Evolutionary conservation across 2,113 vertebrate species (phyloP).

Genomic region (Equus quagga): DNA sequence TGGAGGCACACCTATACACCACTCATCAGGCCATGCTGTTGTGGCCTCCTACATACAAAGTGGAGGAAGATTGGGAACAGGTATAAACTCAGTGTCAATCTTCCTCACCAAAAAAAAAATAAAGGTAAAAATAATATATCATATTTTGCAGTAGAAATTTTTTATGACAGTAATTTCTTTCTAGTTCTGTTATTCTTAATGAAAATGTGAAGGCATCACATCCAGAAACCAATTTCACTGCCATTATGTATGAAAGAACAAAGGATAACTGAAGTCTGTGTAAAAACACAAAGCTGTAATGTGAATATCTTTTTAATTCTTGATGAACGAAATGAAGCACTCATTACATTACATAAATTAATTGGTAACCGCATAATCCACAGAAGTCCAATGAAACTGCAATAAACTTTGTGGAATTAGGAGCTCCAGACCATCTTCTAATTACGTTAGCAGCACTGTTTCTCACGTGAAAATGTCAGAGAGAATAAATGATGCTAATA

Average conservation of each 20-base stretch:
- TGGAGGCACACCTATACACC: too few species aligned
- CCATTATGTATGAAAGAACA: neutral
- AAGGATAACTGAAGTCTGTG: neutral
- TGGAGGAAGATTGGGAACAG: too few species aligned
- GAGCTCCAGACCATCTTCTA: neutral
- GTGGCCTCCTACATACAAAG: too few species aligned
- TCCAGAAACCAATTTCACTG: conserved; percentile 43
- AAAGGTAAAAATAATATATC: conserved; percentile 14
- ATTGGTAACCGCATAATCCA: conserved; percentile 63
- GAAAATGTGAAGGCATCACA: conserved; percentile 37
- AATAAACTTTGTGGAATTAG: conserved; percentile 72
- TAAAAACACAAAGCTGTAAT: conserved; percentile 51
- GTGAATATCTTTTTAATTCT: conserved; percentile 16
- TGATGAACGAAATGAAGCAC: conserved; percentile 39
- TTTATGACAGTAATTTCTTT: conserved; percentile 50
- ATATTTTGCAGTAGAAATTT: conserved; percentile 15
- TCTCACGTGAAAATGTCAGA: conserved; percentile 53
- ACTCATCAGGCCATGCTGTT: too few species aligned
- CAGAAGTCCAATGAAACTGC: conserved; percentile 64
- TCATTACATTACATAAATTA: conserved; percentile 69
- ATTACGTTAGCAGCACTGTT: conserved; percentile 35
- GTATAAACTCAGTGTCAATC: too few species aligned
- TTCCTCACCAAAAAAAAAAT: too few species aligned
- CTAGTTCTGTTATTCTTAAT: conserved; percentile 25
- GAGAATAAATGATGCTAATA: conserved; percentile 59